These are phyloP conservation scores for Nemopilema nomurai DNA, from an alignment of 30 jellyfish, hydroid and myxozoan species.

Conservation along the genomic window DNA sequence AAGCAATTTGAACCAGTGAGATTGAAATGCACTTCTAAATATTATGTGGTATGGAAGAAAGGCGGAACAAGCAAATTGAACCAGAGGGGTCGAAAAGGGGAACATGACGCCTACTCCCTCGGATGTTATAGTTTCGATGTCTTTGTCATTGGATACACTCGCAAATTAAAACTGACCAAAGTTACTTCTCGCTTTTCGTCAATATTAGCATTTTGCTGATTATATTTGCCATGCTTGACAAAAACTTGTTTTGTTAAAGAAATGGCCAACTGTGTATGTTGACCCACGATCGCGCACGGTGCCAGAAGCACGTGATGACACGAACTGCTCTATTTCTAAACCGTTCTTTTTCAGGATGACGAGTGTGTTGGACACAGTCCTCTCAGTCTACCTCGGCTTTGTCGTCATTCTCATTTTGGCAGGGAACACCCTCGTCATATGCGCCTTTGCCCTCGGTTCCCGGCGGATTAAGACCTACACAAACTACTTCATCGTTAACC, in stretches of 20 bases:
- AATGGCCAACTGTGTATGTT: neutral
- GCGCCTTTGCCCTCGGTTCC: constrained; percentile 81
- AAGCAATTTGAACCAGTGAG: too few relatives aligned
- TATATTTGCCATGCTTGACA: neutral
- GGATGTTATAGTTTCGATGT: too few relatives aligned
- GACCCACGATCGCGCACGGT: neutral
- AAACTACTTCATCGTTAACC: constrained; percentile 82
- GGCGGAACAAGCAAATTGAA: too few relatives aligned
- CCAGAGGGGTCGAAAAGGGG: too few relatives aligned
- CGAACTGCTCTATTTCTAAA: neutral
- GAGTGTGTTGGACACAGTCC: constrained; percentile 22
- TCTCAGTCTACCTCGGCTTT: constrained; percentile 61
- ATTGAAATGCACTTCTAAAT: too few relatives aligned
- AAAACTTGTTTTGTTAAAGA: neutral
- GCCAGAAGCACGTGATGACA: neutral
- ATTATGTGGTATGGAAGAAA: too few relatives aligned
- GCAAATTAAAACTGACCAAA: too few relatives aligned
- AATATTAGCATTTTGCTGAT: neutral
- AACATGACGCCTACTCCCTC: too few relatives aligned
- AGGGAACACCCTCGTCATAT: constrained; percentile 86
- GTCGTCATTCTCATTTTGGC: constrained; percentile 58
- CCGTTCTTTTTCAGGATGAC: constrained; percentile 49
- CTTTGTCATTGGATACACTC: too few relatives aligned
- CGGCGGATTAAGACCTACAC: constrained; percentile 83
- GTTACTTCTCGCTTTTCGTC: neutral